A percentile compares a stretch with the other conserved stretches of the same genome.
phyloP scores from a whole-genome alignment of 1,140 invertebrate species.

The Lasioglossum baleicum region DNA sequence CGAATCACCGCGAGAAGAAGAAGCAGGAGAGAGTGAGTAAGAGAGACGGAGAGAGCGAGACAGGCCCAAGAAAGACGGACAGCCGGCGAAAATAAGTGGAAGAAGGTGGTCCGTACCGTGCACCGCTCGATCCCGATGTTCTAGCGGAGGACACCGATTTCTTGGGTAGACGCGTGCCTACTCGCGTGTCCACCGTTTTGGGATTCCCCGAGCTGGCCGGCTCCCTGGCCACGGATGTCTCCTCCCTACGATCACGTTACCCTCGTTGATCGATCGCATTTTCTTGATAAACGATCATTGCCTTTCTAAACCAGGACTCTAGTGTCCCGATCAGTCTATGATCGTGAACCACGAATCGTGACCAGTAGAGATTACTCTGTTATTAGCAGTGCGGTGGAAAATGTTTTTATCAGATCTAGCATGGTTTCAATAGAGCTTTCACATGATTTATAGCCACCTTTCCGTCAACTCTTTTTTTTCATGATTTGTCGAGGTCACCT shows the following conservation, averaged over 20 bases:
- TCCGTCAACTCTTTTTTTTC: too few species aligned
- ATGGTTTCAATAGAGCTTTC: too few species aligned
- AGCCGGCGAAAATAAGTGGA: constrained; percentile 18
- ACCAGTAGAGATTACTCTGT: too few species aligned
- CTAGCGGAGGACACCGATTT: constrained; percentile 60
- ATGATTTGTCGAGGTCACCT: too few species aligned
- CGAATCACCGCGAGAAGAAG: constrained; percentile 9
- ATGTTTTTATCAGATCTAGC: too few species aligned
- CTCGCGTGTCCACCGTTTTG: constrained; percentile 68
- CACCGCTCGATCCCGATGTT: constrained; percentile 32
- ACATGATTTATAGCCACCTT: too few species aligned
- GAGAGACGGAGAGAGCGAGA: too few species aligned
- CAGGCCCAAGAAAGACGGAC: background rate
- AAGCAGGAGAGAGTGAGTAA: background rate
- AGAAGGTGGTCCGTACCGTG: constrained; percentile 8
- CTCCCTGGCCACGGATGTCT: constrained; percentile 1
- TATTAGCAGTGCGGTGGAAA: too few species aligned
- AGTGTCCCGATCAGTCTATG: background rate
- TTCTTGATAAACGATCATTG: background rate
- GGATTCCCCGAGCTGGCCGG: constrained; percentile 25
- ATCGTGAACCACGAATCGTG: too few species aligned
- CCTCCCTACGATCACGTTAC: constrained; percentile 14
- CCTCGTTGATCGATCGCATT: background rate
- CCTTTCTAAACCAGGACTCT: background rate
- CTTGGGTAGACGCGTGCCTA: constrained; percentile 71